Evolutionary conservation across 2,888 invertebrate genomes (phyloP).

Genomic region (Drosophila subquinaria): DNA sequence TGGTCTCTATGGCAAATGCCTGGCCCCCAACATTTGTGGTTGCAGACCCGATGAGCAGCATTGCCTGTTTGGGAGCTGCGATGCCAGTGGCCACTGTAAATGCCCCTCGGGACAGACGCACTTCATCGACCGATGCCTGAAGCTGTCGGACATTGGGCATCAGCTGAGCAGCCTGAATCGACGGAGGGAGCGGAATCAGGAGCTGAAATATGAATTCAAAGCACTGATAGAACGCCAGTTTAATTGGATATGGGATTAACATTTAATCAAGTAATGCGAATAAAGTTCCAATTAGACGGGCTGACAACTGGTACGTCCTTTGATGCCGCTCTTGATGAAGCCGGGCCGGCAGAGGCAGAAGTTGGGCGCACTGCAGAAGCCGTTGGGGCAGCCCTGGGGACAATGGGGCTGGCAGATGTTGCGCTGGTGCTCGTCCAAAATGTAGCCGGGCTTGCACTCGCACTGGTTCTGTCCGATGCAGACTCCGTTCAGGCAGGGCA

Average conservation of each 20-base stretch:
- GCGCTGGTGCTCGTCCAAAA: conserved; percentile 83
- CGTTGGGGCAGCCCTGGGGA: conserved; percentile 90
- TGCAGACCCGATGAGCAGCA: conserved; percentile 79
- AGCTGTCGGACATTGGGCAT: conserved; percentile 39
- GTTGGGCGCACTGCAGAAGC: conserved; percentile 90
- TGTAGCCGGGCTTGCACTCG: conserved; percentile 87
- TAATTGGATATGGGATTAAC: conserved; percentile 22
- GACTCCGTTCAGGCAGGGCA: conserved; percentile 89
- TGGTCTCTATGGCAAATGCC: conserved; percentile 81
- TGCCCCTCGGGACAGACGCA: conserved; percentile 70
- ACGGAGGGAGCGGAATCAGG: conserved; percentile 57
- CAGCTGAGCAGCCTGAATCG: conserved; percentile 57
- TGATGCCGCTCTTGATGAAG: conserved; percentile 85
- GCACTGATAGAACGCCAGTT: conserved; percentile 73
- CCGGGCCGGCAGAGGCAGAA: conserved; percentile 91
- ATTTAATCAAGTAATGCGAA: conserved; percentile 14
- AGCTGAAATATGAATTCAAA: conserved; percentile 76
- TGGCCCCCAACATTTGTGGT: conserved; percentile 82
- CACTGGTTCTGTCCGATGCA: conserved; percentile 89
- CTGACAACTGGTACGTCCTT: conserved; percentile 88
- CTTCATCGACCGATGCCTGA: conserved; percentile 78
- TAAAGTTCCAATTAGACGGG: conserved; percentile 52
- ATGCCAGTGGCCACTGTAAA: conserved; percentile 69
- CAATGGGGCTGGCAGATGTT: conserved; percentile 88
- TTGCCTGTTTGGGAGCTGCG: conserved; percentile 74